Base-by-base conservation (phyloP, 2,113 vertebrate genomes). In the Mirza zaza region DNA sequence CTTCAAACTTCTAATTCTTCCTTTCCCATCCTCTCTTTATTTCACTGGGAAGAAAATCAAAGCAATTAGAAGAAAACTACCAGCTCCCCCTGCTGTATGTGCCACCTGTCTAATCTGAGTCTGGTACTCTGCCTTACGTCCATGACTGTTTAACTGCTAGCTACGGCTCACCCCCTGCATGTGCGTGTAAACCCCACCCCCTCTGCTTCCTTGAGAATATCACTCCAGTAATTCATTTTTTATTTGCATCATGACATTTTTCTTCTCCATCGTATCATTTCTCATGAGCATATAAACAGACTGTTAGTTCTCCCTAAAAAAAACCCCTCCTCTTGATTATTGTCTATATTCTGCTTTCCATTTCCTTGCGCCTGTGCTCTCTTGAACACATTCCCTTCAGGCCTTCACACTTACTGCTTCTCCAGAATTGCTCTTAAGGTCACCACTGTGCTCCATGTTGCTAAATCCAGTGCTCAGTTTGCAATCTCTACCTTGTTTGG, bases 121-220 rank as follows among this genome's bases (percentile, higher is more conserved):
- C 42, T 32, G 3, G 6, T 29, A 27, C 67, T 50, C 9, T n/a
- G 59, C n/a, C 79, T 48, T 2, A 7, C 48, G 18, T 6, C 42
- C 65, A 12, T n/a, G 10, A 45, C 12, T 73, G 20, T 39, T 50
- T 2, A 34, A 32, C 23, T 68, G 7, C 79, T 18, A 15, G 79
- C 50, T 2, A 1, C 36, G 71, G 21, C 71, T 32, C 5, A 10
- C 11, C 4, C 13, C 29, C 39, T 68, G 39, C 48, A 3, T 8
- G 3, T n/a, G 20, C 6, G 0, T 29, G 0, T 39, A 0, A 73
- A 6, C 36, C 42, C 68, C 3, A 5, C 34, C 27, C 27, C 7
- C n/a, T 87, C 34, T 68, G 0, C 65, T 71, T 68, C 1, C 23
- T 71, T 6, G 2, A 42, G 45, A n/a, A 45, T 4, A 9, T 15